Conservation (phyloP, 2,888 invertebrate genomes). For the Coecobrya sp. region DNA sequence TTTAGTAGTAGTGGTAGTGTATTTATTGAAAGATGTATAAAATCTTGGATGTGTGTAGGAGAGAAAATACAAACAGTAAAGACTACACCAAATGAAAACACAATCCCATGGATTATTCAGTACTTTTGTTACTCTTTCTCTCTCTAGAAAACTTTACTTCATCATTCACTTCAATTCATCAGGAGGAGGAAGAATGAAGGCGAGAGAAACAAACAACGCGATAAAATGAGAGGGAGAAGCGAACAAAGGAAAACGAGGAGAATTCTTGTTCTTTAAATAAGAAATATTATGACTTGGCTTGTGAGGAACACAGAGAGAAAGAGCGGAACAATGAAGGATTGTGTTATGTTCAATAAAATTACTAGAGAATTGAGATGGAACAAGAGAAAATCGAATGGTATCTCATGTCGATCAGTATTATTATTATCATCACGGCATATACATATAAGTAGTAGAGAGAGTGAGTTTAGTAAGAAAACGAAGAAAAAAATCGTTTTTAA, state of each 20-base stretch:
- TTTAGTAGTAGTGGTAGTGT: too few relatives aligned
- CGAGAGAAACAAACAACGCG: not conserved
- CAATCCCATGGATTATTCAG: conserved; percentile 58
- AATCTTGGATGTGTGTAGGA: not conserved
- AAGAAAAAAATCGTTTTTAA: not conserved
- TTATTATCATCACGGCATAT: too few relatives aligned
- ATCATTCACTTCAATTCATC: conserved; percentile 55
- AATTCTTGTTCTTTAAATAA: not conserved
- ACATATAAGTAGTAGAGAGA: not conserved
- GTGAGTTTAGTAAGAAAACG: not conserved
- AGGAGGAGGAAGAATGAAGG: not conserved
- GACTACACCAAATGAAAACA: not conserved
- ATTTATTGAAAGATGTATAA: too few relatives aligned
- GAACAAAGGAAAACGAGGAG: not conserved
- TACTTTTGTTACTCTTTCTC: conserved; percentile 35
- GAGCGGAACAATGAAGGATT: not conserved
- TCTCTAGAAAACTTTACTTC: not conserved
- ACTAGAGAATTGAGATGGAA: not conserved
- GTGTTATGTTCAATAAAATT: conserved; percentile 27
- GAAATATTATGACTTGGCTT: conserved; percentile 11
- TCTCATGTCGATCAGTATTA: too few relatives aligned
- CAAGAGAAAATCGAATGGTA: not conserved
- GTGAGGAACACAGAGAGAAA: not conserved
- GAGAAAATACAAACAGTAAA: not conserved
- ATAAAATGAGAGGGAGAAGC: not conserved